Percentiles rank a stretch among this genome's conserved stretches.
Evolutionary conservation across 2,797 vertebrate genomes (phyloP).

Genomic region (Tolypeutes matacus): DNA sequence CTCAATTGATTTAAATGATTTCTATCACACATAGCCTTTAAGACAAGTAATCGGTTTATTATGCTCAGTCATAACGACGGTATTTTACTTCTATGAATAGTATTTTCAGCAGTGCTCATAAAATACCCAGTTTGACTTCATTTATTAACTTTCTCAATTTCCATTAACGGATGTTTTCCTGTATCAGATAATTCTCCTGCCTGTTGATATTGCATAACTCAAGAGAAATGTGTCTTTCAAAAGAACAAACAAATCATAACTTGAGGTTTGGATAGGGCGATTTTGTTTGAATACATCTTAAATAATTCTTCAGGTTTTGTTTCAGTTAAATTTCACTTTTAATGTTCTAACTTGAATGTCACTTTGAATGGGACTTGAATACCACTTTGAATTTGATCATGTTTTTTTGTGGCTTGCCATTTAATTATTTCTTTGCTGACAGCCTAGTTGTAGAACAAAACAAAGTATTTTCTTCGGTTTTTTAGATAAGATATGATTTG

Average conservation of each 20-base stretch:
- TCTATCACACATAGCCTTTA: constrained; percentile 80
- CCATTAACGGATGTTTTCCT: constrained; percentile 76
- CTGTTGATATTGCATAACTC: constrained; percentile 66
- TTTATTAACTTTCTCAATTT: constrained; percentile 85
- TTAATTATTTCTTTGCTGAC: constrained; percentile 20
- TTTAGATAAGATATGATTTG: background rate
- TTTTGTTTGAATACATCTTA: constrained; percentile 41
- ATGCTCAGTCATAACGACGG: constrained; percentile 71
- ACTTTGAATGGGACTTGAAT: constrained; percentile 15
- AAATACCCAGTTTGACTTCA: constrained; percentile 83
- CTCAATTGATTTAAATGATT: constrained; percentile 89
- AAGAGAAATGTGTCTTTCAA: constrained; percentile 64
- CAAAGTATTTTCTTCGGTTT: background rate
- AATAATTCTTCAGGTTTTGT: constrained; percentile 62
- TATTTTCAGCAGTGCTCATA: constrained; percentile 80
- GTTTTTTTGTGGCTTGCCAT: background rate
- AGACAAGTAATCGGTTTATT: constrained; percentile 84
- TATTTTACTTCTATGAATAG: constrained; percentile 83
- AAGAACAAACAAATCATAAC: constrained; percentile 71
- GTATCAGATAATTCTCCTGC: constrained; percentile 75
- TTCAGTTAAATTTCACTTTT: constrained; percentile 56
- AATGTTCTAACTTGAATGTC: background rate
- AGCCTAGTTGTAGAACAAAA: background rate
- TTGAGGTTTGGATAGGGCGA: constrained; percentile 27
- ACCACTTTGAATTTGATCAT: constrained; percentile 14